Evolutionary conservation across 64 coral and sea anemone genomes (phyloP), one percentile per base, ranked within the genome.

Genomic region (Orbicella faveolata): DNA sequence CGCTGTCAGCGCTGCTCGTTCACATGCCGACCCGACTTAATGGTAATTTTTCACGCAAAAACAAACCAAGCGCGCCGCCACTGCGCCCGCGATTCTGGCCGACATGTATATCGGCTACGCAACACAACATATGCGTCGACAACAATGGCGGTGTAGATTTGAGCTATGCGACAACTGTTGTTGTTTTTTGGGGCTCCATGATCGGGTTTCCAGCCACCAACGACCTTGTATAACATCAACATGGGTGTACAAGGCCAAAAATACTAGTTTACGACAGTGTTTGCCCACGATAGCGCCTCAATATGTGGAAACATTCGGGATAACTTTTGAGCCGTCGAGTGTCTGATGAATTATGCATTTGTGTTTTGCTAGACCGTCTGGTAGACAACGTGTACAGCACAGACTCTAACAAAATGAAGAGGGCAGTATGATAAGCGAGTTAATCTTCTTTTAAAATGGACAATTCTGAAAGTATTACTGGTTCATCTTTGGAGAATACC

Each of bases 31-130:
- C 55, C 55, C 23, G 52, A 79, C 52, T 26, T 52, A 85, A 85
- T 72, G 61, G 61, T 23, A 67, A 83, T 72, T 85, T 85, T 73
- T 72, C 41, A 65, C 63, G 64, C 23, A 85, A 73, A 85, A 85
- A 73, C 41, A 85, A 73, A 70, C 64, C 36, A 85, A 26, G 63
- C 54, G 77, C 13, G 79, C 54, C 26, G 79, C 79, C 30, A 35
- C 18, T 41, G 82, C 19, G 82, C 82, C 82, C 82, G 82, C 64
- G 65, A 52, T 52, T 53, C 39, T 41, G 11, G 67, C n/a, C 3
- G 9, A 4, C 6, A 57, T 34, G 7, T 7, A 41, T 61, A 82
- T 61, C 63, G 41, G 61, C 37, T 72, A 15, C 82, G 1, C 34
- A 2, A 25, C 7, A 14, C 9, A 85, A 83, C 19, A 26, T 52